Evolutionary conservation across 1,140 invertebrate genomes (phyloP), one percentile per base, ranked within the genome.

Genomic region (Pogonus chalceus): DNA sequence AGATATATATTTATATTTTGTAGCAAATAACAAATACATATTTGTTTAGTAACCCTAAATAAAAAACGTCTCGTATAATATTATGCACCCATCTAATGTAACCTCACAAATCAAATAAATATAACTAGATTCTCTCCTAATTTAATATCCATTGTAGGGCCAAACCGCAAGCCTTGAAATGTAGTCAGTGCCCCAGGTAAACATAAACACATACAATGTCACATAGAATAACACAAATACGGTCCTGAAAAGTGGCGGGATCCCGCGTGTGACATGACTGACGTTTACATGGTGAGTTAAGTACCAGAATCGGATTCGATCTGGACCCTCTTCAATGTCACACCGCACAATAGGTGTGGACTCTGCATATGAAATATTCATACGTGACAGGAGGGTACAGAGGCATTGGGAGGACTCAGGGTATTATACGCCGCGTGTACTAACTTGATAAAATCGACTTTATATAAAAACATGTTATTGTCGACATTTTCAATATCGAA

Each of bases 241-340:
- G 37, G 37, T 43, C 9, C 37, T 43, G 37, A 10, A 16, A 43
- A 4, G 37, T 43, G 37, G 7, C 7, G 3, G 9, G 9, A 10
- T 7, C 4, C 3, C 18, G 49, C 49, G 31, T 21, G 51, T 35
- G 51, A 48, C 55, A 35, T 51, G 55, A 59, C 55, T 56, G 54
- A 56, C 57, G 54, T 56, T 47, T 56, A 54, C 51, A 39, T 48
- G 49, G 26, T 50, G 37, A 43, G 37, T 43, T 43, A 56, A 61
- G 53, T 56, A 52, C 37, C 37, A 50, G 60, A 57, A 60, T 62
- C 56, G 53, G 53, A 62, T 62, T 62, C 58, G 58, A 58, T 53
- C 37, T 56, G 59, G 60, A 64, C 62, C 62, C 61, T 64, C 56
- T 64, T 64, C 62, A 64, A 48, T 61, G 62, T 64, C 62, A 64